phyloP scores from a whole-genome alignment of 2,113 vertebrate species.

The Columba janthina region DNA sequence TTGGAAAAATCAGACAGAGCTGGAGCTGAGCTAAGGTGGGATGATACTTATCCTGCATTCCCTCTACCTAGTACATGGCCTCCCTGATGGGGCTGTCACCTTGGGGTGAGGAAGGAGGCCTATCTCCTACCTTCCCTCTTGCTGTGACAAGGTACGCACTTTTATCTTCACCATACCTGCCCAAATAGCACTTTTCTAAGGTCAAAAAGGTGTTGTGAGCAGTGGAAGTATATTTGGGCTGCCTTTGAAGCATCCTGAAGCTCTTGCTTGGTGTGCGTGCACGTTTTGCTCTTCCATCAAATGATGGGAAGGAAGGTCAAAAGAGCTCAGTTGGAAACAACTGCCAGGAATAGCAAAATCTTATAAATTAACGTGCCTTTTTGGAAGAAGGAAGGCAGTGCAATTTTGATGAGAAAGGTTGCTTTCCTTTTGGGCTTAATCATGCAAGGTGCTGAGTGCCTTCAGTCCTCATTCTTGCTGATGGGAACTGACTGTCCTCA shows the following conservation, averaged over 20 bases:
- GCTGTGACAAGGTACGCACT: background rate
- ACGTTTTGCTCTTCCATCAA: background rate
- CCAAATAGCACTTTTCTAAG: background rate
- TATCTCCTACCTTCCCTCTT: background rate
- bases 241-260: background rate
- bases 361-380: conserved; percentile 8
- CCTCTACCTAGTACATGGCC: background rate
- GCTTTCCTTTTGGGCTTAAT: conserved; percentile 2
- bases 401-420: conserved; percentile 50
- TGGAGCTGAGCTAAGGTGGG: background rate
- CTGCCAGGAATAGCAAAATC: conserved; percentile 39
- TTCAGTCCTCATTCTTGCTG: background rate
- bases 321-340: conserved; percentile 57
- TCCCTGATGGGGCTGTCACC: background rate
- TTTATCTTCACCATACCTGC: background rate
- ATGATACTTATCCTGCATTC: background rate
- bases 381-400: conserved; percentile 19
- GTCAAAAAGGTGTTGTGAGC: background rate
- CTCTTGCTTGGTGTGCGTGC: background rate
- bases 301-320: conserved; percentile 30
- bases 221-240: background rate
- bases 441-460: background rate
- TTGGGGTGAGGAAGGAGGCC: background rate
- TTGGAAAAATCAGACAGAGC: background rate
- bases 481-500: conserved; percentile 15